phyloP scores from a whole-genome alignment of 1,140 invertebrate genomes.

The Helicoverpa zea region DNA sequence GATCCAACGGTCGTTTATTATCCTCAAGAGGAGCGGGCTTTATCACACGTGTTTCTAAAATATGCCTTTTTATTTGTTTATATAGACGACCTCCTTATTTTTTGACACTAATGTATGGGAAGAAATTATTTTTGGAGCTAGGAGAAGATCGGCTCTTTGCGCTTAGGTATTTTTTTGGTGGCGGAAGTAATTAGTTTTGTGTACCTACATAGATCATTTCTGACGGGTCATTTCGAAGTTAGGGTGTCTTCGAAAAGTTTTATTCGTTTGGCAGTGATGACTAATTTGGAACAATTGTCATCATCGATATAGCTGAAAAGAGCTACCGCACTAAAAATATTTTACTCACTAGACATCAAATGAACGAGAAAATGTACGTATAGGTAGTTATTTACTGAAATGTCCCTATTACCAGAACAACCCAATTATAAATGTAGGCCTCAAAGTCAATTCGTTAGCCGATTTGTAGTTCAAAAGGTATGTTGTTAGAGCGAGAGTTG shows the following conservation, averaged over 20 bases:
- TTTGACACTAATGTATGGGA: background rate
- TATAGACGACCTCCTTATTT: background rate
- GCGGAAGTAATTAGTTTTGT: conserved; percentile 23
- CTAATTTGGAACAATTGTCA: too few relatives aligned
- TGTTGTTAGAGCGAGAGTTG: background rate
- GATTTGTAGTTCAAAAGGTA: conserved; percentile 12
- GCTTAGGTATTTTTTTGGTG: background rate
- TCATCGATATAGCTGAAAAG: too few relatives aligned
- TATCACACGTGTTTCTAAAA: conserved; percentile 48
- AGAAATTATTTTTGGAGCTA: background rate
- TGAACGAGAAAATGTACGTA: background rate
- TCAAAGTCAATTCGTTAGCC: background rate
- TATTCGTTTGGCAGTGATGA: background rate
- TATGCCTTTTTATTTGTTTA: conserved; percentile 39
- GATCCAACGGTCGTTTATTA: conserved; percentile 56
- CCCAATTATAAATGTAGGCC: conserved; percentile 10
- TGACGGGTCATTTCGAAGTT: conserved; percentile 30
- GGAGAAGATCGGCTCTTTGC: background rate
- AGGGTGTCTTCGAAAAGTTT: background rate
- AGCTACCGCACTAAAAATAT: too few relatives aligned
- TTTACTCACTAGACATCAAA: too few relatives aligned
- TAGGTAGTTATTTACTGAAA: background rate
- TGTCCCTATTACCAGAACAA: background rate
- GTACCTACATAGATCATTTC: conserved; percentile 27
- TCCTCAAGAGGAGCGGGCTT: conserved; percentile 32